A percentile compares a stretch with the other conserved stretches of the same genome.
These are phyloP conservation scores for Rhyacophila evoluta DNA, from an alignment of 2,888 invertebrate species.

Conservation along the genomic window DNA sequence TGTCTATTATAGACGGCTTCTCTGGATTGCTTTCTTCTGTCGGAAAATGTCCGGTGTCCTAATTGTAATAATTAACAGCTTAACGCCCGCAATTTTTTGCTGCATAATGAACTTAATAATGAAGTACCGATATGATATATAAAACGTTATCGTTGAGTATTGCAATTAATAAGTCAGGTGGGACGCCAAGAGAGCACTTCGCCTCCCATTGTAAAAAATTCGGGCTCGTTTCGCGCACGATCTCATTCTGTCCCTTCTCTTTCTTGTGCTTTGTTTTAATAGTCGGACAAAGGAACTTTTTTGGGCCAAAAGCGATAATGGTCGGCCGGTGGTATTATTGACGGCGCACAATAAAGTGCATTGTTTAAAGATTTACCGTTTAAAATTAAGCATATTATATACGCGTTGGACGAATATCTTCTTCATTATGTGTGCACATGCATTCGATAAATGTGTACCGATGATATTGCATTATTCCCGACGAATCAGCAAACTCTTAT, in stretches of 20 bases:
- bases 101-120: no score
- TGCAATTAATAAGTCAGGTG: no score
- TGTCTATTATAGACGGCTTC: no score
- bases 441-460: no score
- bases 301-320: slow-evolving; percentile 37
- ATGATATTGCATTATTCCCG: no score
- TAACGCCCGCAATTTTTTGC: no score
- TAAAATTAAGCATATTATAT: slow-evolving; percentile 7
- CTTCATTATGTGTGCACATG: neutral
- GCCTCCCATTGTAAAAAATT: neutral
- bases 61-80: no score
- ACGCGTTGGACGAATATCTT: neutral
- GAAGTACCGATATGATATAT: no score
- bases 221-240: slow-evolving; percentile 35
- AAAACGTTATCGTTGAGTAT: no score
- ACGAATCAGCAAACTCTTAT: no score
- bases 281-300: slow-evolving; percentile 35
- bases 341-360: slow-evolving; percentile 28
- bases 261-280: slow-evolving; percentile 40
- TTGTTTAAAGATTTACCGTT: slow-evolving; percentile 34
- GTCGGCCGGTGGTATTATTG: slow-evolving; percentile 28
- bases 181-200: neutral
- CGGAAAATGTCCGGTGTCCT: no score
- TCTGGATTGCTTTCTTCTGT: no score
- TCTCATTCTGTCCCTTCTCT: slow-evolving; percentile 13